phyloP scores from a whole-genome alignment of 1,140 invertebrate genomes.

The Drosophila pallidifrons region DNA sequence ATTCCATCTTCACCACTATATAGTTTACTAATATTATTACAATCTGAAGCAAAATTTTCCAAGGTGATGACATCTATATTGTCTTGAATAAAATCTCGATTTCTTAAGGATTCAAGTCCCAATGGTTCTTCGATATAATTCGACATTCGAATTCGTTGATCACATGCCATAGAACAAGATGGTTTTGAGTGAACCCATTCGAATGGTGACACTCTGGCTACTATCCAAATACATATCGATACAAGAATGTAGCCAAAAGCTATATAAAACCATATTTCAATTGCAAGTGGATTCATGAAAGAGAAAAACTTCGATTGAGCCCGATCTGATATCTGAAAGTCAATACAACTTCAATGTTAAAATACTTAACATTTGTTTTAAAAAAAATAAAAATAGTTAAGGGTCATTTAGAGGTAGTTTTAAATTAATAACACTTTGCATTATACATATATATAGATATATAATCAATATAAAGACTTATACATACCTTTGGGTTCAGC shows the following conservation, averaged over 20 bases:
- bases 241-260: constrained; percentile 96
- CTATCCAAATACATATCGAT: constrained; percentile 96
- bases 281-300: constrained; percentile 97
- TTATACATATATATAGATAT: too few relatives aligned
- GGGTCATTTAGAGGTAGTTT: too few relatives aligned
- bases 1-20: constrained; percentile 38
- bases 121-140: constrained; percentile 45
- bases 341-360: constrained; percentile 18
- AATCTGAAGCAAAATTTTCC: constrained; percentile 11
- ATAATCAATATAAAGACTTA: not conserved
- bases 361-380: not conserved
- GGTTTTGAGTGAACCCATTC: constrained; percentile 91
- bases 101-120: constrained; percentile 37
- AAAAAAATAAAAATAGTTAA: not conserved
- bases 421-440: too few relatives aligned
- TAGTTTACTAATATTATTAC: not conserved
- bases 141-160: constrained; percentile 58
- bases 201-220: constrained; percentile 97
- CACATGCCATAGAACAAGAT: constrained; percentile 68
- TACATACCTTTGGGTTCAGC: constrained; percentile 93
- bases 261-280: constrained; percentile 98
- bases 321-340: constrained; percentile 81
- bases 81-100: constrained; percentile 1
- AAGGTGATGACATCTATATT: constrained; percentile 3
- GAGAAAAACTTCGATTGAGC: constrained; percentile 91